Evolutionary conservation across 2,113 vertebrate species (phyloP).

Genomic region (Rhineura floridana): DNA sequence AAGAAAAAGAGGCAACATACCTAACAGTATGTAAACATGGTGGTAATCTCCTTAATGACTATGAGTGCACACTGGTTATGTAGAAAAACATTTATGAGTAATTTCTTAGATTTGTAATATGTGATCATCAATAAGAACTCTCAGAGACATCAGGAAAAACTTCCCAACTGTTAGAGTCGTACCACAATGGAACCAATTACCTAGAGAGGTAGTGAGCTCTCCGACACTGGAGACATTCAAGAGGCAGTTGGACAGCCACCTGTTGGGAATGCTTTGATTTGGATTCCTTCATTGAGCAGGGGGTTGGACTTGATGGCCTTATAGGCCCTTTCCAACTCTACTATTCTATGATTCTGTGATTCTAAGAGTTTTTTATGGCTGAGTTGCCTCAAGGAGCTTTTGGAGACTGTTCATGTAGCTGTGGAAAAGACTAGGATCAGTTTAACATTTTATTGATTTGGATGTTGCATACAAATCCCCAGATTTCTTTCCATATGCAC

Average conservation of each 20-base stretch:
- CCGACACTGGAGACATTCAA: no score
- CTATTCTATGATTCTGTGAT: no score
- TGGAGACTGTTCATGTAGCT: background rate
- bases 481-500: background rate
- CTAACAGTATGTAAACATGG: background rate
- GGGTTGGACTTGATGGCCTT: no score
- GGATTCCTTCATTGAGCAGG: no score
- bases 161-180: no score
- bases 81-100: background rate
- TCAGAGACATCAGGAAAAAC: no score
- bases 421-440: background rate
- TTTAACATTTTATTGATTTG: no score
- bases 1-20: conserved; percentile 4
- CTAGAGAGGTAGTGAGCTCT: no score
- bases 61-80: background rate
- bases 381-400: background rate
- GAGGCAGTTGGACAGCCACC: no score
- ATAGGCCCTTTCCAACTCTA: no score
- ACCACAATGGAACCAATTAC: no score
- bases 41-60: background rate
- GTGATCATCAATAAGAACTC: background rate
- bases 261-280: no score
- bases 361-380: background rate
- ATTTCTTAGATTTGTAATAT: background rate
- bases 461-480: background rate